phyloP scores from a whole-genome alignment of 2,797 vertebrate genomes.

The Pterois miles region DNA sequence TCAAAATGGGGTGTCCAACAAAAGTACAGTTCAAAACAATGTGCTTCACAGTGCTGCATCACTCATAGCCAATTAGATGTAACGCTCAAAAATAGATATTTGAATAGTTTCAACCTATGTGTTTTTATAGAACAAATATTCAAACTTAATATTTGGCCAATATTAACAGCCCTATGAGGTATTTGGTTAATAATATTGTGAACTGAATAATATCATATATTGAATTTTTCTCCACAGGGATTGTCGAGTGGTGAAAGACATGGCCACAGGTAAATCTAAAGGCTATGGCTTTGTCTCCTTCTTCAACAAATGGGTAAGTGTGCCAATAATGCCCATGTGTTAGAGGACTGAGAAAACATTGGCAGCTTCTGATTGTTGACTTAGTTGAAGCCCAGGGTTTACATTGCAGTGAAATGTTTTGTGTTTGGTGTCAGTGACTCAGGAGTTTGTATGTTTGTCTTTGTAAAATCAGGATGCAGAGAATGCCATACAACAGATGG shows the following conservation, averaged over 20 bases:
- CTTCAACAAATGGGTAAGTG: constrained; percentile 98
- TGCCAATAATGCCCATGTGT: neutral
- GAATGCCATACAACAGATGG: constrained; percentile 98
- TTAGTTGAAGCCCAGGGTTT: neutral
- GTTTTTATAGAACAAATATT: neutral
- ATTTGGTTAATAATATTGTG: neutral
- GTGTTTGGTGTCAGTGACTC: constrained; percentile 1
- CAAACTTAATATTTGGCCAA: neutral
- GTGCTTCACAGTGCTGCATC: neutral
- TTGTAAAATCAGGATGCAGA: constrained; percentile 88
- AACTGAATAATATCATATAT: neutral
- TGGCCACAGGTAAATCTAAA: constrained; percentile 98
- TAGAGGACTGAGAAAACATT: constrained; percentile 31
- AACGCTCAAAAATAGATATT: neutral
- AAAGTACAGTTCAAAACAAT: too few relatives aligned
- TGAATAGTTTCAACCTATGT: neutral
- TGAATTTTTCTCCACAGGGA: constrained; percentile 84
- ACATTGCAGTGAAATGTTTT: neutral
- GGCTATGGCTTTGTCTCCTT: constrained; percentile 99
- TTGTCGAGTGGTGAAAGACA: constrained; percentile 97
- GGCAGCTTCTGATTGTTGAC: constrained; percentile 2
- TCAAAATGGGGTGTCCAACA: too few relatives aligned
- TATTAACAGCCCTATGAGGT: neutral
- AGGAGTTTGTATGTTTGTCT: neutral
- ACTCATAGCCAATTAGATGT: neutral